A percentile compares a stretch with the other conserved stretches of the same genome.
Conservation (phyloP, 1,140 invertebrate genomes). For the Thereuonema tuberculata region DNA sequence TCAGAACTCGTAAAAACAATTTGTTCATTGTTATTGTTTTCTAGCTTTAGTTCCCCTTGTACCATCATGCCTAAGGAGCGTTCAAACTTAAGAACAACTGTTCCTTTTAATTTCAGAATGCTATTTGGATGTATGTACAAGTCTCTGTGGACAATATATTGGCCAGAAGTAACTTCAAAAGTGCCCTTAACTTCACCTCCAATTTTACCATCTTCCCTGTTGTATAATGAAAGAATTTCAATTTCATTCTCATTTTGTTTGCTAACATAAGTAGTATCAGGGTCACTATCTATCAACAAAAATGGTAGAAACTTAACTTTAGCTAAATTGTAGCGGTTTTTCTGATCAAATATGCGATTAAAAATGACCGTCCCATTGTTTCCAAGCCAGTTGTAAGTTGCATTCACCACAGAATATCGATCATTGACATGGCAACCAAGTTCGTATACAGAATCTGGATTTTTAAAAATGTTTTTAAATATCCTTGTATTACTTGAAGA, state of each 20-base stretch:
- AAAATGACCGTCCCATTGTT: slow-evolving; percentile 57
- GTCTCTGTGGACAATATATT: slow-evolving; percentile 69
- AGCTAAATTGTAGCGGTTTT: slow-evolving; percentile 81
- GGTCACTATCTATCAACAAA: slow-evolving; percentile 45
- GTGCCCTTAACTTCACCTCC: slow-evolving; percentile 80
- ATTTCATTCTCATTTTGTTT: too few relatives aligned
- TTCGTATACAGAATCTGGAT: slow-evolving; percentile 79
- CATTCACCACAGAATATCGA: slow-evolving; percentile 85
- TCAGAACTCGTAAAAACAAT: background rate
- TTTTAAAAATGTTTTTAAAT: slow-evolving; percentile 82
- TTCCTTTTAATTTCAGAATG: slow-evolving; percentile 67
- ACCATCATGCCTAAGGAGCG: slow-evolving; percentile 93
- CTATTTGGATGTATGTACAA: slow-evolving; percentile 81
- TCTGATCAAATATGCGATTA: slow-evolving; percentile 59
- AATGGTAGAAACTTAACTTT: slow-evolving; percentile 74
- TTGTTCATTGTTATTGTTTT: background rate
- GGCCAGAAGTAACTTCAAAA: slow-evolving; percentile 48
- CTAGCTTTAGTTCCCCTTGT: slow-evolving; percentile 53
- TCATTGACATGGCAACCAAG: slow-evolving; percentile 88
- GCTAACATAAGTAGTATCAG: slow-evolving; percentile 55
- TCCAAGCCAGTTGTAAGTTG: slow-evolving; percentile 87
- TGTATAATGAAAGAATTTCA: too few relatives aligned
- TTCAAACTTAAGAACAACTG: slow-evolving; percentile 64
- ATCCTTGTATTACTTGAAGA: slow-evolving; percentile 75
- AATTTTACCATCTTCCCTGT: slow-evolving; percentile 48